These are phyloP conservation scores for Eudemis profundana DNA, from an alignment of 2,888 invertebrate genomes.

Conservation along the genomic window DNA sequence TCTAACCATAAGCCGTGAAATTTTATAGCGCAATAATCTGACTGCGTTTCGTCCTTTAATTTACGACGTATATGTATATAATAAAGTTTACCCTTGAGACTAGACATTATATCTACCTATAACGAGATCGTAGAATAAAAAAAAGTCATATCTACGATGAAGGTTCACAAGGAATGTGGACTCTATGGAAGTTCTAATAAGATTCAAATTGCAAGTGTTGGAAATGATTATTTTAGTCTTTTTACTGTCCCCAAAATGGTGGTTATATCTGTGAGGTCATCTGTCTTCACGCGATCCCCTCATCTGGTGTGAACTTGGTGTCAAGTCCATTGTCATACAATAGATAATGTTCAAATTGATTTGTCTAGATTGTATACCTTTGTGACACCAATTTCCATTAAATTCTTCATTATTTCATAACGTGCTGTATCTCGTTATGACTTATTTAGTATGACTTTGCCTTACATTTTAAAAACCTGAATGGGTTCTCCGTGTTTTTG, in stretches of 20 bases:
- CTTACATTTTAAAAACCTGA: too few relatives aligned
- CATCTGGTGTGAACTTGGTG: constrained; percentile 38
- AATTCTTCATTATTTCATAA: neutral
- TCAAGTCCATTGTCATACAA: constrained; percentile 34
- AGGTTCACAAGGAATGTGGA: neutral
- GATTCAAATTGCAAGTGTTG: neutral
- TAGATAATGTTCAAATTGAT: constrained; percentile 23
- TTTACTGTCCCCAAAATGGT: neutral
- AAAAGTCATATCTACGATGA: neutral
- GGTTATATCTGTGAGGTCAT: neutral
- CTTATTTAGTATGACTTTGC: too few relatives aligned
- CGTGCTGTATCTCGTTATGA: too few relatives aligned
- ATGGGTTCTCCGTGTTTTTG: too few relatives aligned
- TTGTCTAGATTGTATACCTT: constrained; percentile 2
- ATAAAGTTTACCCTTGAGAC: constrained; percentile 31
- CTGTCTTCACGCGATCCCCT: constrained; percentile 40
- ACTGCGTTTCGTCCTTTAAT: constrained; percentile 1
- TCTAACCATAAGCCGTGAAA: neutral
- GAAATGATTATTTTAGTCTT: neutral
- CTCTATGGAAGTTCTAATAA: neutral
- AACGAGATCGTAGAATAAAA: neutral
- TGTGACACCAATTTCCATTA: neutral
- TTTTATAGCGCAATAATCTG: neutral
- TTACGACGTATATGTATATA: constrained; percentile 7
- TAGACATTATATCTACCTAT: constrained; percentile 9